Percentiles rank a stretch among this genome's conserved stretches.
Evolutionary conservation across 1,140 invertebrate species (phyloP).

Genomic region (Belonocnema kinseyi): DNA sequence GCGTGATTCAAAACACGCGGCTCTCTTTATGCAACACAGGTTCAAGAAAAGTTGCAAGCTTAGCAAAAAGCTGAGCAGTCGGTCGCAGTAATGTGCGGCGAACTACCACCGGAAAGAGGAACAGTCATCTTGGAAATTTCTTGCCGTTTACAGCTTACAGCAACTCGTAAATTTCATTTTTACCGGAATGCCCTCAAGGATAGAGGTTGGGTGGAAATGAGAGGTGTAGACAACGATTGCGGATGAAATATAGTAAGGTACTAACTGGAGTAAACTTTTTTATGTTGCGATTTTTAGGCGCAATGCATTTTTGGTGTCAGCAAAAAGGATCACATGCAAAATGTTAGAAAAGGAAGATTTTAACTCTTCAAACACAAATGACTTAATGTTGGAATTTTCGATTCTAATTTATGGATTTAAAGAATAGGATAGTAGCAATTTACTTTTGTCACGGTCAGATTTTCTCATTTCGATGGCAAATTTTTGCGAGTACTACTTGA

Average conservation of each 20-base stretch:
- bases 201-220: constrained; percentile 8
- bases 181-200: constrained; percentile 40
- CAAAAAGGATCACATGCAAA: neutral
- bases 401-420: neutral
- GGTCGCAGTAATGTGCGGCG: constrained; percentile 55
- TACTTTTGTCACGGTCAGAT: constrained; percentile 28
- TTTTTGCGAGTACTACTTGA: constrained; percentile 33
- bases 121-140: constrained; percentile 66
- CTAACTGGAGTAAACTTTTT: constrained; percentile 65
- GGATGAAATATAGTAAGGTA: neutral
- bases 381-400: neutral
- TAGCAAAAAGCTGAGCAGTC: constrained; percentile 50
- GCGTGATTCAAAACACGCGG: constrained; percentile 42
- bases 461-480: neutral
- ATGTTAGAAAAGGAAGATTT: neutral
- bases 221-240: neutral
- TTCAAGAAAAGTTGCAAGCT: constrained; percentile 51
- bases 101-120: constrained; percentile 48
- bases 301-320: constrained; percentile 63
- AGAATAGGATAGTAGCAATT: neutral
- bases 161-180: constrained; percentile 70
- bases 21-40: constrained; percentile 48
- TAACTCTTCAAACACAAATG: neutral
- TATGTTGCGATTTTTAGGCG: constrained; percentile 55
- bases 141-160: constrained; percentile 66